These are phyloP conservation scores for Trachelus troglodyta DNA, from an alignment of 2,888 invertebrate species.

Conservation along the genomic window DNA sequence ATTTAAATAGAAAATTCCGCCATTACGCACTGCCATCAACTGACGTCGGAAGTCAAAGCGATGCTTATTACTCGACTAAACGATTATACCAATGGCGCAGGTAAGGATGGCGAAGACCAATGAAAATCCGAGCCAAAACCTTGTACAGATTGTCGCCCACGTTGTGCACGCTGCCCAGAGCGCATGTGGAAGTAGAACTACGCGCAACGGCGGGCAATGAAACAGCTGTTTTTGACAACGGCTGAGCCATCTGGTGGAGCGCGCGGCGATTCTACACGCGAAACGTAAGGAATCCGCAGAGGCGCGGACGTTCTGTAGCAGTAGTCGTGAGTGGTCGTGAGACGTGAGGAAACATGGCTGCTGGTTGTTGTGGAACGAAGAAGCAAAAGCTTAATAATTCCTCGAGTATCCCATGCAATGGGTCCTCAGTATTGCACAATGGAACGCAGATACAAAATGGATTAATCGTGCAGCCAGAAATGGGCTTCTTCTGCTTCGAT, in stretches of 20 bases:
- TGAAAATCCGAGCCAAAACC: background rate
- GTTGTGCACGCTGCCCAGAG: background rate
- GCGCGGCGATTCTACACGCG: conserved; percentile 37
- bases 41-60: background rate
- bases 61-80: background rate
- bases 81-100: background rate
- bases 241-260: conserved; percentile 44
- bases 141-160: background rate
- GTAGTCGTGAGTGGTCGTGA: conserved; percentile 1
- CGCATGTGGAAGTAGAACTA: background rate
- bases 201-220: conserved; percentile 29
- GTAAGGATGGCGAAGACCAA: background rate
- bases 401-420: conserved; percentile 70
- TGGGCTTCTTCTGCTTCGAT: conserved; percentile 99
- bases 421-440: conserved; percentile 69
- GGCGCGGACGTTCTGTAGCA: background rate
- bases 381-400: conserved; percentile 89
- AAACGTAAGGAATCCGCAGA: conserved; percentile 10
- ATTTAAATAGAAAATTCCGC: background rate
- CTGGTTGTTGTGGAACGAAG: conserved; percentile 92
- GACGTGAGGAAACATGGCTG: conserved; percentile 75
- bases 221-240: conserved; percentile 42
- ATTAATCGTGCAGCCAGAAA: conserved; percentile 88
- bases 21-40: background rate
- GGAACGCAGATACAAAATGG: conserved; percentile 66